phyloP scores from a whole-genome alignment of 2,113 vertebrate species.

The Mohoua ochrocephala region DNA sequence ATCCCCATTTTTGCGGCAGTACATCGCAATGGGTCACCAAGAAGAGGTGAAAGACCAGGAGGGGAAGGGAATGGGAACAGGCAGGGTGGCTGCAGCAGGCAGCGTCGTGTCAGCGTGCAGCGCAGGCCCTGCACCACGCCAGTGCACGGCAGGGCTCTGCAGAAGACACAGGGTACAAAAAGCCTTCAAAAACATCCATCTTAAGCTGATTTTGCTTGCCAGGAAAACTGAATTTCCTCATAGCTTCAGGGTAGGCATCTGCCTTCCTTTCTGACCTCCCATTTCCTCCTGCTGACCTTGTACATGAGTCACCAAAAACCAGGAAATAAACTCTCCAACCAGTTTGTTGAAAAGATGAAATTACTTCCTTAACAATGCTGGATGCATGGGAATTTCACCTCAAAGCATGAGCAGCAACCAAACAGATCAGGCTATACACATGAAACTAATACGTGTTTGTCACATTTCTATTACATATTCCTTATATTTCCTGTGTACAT shows the following conservation, averaged over 20 bases:
- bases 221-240: neutral
- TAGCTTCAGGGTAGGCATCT: neutral
- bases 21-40: neutral
- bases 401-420: neutral
- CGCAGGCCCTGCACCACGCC: neutral
- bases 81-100: neutral
- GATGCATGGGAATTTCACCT: neutral
- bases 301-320: neutral
- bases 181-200: neutral
- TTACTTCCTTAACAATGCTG: neutral
- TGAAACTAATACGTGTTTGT: too few relatives aligned
- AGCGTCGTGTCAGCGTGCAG: accelerated
- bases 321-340: neutral
- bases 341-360: neutral
- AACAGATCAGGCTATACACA: neutral
- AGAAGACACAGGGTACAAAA: neutral
- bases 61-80: neutral
- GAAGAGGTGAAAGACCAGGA: neutral
- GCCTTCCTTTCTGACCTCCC: neutral
- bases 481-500: too few relatives aligned
- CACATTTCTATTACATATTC: neutral
- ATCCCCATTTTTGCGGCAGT: neutral
- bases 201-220: neutral
- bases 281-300: neutral
- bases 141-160: neutral